Evolutionary conservation across 2,797 vertebrate species (phyloP), one percentile per base, ranked within the genome.

Genomic region (Merluccius polli): DNA sequence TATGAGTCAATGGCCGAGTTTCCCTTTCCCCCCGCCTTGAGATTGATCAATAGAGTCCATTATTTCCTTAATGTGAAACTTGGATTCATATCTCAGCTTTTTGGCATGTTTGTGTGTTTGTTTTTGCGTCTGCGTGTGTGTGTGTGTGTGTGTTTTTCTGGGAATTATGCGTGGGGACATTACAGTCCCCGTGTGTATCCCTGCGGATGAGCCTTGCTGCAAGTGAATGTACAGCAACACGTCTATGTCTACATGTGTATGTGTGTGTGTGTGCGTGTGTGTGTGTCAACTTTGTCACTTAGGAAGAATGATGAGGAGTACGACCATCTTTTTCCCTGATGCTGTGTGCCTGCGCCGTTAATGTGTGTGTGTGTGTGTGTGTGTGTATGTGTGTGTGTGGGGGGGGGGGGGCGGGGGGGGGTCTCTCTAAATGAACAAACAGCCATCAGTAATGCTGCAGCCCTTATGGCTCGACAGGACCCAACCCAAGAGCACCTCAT

Each of bases 391-490:
- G 41, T 44, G 12, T 1, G 1, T 44, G 63, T 65, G 67, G 12
- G 48, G 12, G 48, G 48, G 48, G 7, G 11, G 16, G 24, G 18
- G 16, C 3, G 59, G 16, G 24, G 67, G 65, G 24, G 73, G 35
- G 30, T 41, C 82, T 74, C 76, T 85, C 35, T 41, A 65, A 75
- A 73, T 80, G 83, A 80, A 80, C 83, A 85, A 86, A 52, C 73
- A 82, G 78, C 71, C 82, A 82, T 79, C 71, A 82, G 83, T 72
- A 36, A 75, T 1, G 73, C 85, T 86, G 82, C 65, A 86, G 87
- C 87, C 74, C 77, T 76, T 82, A 78, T 93, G 80, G 88, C 92
- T 81, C 76, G 82, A 79, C 87, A 86, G 68, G 79, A 81, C 85
- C 81, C 72, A 30, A 75, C 3, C 32, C 71, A 73, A 65, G 75